Conservation (phyloP, 1,140 invertebrate species). For the Camponotus pennsylvanicus region DNA sequence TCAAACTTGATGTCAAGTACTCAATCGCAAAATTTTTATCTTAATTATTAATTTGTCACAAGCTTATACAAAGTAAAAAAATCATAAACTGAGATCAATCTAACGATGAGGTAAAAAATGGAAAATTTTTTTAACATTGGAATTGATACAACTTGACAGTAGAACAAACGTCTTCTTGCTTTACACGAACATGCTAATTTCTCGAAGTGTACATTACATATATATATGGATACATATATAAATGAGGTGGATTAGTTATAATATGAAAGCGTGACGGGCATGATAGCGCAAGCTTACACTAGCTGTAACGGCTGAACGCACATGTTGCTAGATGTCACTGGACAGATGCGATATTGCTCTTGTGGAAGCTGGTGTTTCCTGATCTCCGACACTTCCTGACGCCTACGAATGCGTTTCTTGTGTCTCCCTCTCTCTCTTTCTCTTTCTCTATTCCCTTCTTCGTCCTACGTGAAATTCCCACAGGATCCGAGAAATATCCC, state of each 20-base stretch:
- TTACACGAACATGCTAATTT: not conserved
- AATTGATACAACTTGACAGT: not conserved
- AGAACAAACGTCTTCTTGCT: not conserved
- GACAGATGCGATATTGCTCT: slow-evolving; percentile 84
- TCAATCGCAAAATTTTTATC: not conserved
- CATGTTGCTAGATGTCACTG: slow-evolving; percentile 79
- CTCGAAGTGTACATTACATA: too few relatives aligned
- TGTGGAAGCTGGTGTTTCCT: slow-evolving; percentile 72
- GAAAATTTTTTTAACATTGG: not conserved
- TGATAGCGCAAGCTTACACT: slow-evolving; percentile 16
- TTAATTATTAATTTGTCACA: not conserved
- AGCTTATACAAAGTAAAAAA: not conserved
- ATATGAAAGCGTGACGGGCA: slow-evolving; percentile 22
- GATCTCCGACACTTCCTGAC: slow-evolving; percentile 79
- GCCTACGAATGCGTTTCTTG: slow-evolving; percentile 58
- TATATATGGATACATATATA: not conserved
- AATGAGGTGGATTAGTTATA: slow-evolving; percentile 8
- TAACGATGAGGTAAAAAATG: not conserved
- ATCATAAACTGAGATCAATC: not conserved
- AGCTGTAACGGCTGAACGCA: slow-evolving; percentile 70
- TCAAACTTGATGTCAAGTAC: not conserved
- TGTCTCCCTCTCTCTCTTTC: slow-evolving; percentile 45
- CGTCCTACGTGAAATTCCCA: slow-evolving; percentile 73
- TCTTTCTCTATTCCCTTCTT: slow-evolving; percentile 41
- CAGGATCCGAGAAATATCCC: slow-evolving; percentile 73